Base-by-base conservation (phyloP, 2,113 vertebrate species). In the Seriola dumerili region DNA sequence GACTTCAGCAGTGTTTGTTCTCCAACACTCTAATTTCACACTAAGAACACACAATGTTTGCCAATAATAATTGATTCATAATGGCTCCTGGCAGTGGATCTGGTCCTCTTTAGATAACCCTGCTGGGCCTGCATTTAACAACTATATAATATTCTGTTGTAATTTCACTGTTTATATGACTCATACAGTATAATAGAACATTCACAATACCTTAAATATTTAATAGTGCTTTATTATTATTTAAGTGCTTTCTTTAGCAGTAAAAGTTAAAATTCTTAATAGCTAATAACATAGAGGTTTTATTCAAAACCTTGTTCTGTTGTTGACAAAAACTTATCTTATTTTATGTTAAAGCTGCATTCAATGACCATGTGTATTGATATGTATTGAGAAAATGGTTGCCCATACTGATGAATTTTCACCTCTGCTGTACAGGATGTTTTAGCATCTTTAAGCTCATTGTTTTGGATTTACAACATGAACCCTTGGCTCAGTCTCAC, bases 11-110 rank as follows among this genome's bases (percentile, higher is more conserved):
- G 50, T 58, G 77, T 87, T 88, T 91, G 82, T 85, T 87, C 83
- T 74, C 68, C 68, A 69, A 25, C 50, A 79, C 80, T 69, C 36
- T 88, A 62, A 81, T 88, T 86, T 88, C 83, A 76, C 78, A 74
- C 74, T 48, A 52, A 59, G 55, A 34, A 72, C 32, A 52, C 67
- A 52, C 67, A 42, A 12, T 61, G 72, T 80, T 78, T 61, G 69
- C 67, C 77, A 54, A 38, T 83, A 55, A 80, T 55, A 85, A 86
- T 66, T 73, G 65, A 87, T 85, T 85, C 16, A 81, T 84, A 57
- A 72, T 21, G 11, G 23, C 54, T 48, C 21, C 8, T 42, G 57
- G 44, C 29, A 9, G 46, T 52, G 72, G 75, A 57, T 59, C 78
- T 85, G 81, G 61, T 10, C 36, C 54, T 82, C 40, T 82, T 25